phyloP scores from a whole-genome alignment of 2,888 invertebrate species.

The Drosophila macrospina region DNA sequence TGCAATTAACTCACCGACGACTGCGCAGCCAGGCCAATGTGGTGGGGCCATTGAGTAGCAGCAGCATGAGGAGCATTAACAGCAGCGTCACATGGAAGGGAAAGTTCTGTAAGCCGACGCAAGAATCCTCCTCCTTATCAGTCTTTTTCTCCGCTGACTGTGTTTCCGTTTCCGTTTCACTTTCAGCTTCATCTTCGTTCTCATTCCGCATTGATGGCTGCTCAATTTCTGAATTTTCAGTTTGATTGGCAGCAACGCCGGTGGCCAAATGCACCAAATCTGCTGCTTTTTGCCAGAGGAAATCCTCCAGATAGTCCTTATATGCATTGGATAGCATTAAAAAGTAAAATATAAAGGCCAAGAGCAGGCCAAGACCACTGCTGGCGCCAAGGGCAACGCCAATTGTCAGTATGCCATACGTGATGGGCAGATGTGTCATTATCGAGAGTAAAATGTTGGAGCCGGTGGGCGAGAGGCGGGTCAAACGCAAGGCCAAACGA shows the following conservation, averaged over 20 bases:
- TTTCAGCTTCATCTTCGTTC: background rate
- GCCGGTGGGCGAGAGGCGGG: constrained; percentile 60
- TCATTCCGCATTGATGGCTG: background rate
- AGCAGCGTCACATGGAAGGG: constrained; percentile 92
- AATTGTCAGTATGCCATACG: constrained; percentile 88
- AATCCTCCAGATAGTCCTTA: constrained; percentile 88
- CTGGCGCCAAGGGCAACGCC: constrained; percentile 89
- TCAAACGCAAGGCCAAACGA: constrained; percentile 71
- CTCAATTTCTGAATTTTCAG: background rate
- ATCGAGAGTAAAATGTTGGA: constrained; percentile 87
- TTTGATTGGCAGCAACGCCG: background rate
- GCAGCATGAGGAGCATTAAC: constrained; percentile 88
- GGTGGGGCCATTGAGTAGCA: constrained; percentile 90
- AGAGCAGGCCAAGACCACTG: constrained; percentile 90
- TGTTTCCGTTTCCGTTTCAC: background rate
- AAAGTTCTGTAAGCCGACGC: constrained; percentile 85
- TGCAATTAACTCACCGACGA: constrained; percentile 88
- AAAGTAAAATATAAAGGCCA: constrained; percentile 89
- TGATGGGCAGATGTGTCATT: constrained; percentile 89
- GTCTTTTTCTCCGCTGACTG: background rate
- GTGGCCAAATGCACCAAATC: constrained; percentile 50
- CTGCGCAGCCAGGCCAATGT: constrained; percentile 93
- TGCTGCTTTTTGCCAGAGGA: constrained; percentile 85
- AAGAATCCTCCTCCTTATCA: constrained; percentile 28
- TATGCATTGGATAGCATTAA: constrained; percentile 89